Evolutionary conservation across 1,140 invertebrate species (phyloP).

Genomic region (Philaenus spumarius): DNA sequence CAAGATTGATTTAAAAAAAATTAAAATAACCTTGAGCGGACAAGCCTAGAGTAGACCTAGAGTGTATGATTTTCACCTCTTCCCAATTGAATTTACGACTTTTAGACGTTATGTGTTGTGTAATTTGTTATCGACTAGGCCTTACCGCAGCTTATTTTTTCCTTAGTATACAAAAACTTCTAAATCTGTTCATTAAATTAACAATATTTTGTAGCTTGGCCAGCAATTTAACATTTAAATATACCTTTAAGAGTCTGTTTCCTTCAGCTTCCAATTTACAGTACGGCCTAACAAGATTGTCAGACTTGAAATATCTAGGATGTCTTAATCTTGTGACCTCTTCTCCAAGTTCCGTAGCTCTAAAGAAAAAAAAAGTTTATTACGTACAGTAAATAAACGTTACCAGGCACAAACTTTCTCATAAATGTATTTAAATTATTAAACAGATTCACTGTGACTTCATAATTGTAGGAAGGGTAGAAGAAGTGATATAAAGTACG

Average conservation of each 20-base stretch:
- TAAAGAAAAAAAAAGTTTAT: too few relatives aligned
- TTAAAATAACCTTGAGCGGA: too few relatives aligned
- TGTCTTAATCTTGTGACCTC: conserved; percentile 74
- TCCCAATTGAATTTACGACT: too few relatives aligned
- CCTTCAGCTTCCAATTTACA: conserved; percentile 78
- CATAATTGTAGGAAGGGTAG: too few relatives aligned
- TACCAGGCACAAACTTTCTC: too few relatives aligned
- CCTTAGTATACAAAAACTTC: neutral
- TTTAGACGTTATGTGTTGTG: neutral
- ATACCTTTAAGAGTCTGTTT: conserved; percentile 63
- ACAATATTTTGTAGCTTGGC: neutral
- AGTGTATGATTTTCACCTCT: neutral
- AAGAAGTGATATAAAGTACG: too few relatives aligned
- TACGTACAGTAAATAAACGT: too few relatives aligned
- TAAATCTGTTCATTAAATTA: neutral
- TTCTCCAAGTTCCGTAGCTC: conserved; percentile 67
- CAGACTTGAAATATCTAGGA: conserved; percentile 75
- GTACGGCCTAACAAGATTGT: conserved; percentile 82
- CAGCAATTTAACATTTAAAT: neutral
- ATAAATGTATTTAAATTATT: too few relatives aligned
- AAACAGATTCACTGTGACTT: too few relatives aligned
- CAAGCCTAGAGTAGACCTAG: too few relatives aligned
- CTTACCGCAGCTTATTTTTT: neutral
- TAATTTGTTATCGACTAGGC: neutral
- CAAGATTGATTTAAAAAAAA: too few relatives aligned